Percentiles rank a stretch among this genome's conserved stretches.
Conservation (phyloP, 2,797 vertebrate species). For the Australoheros facetus region DNA sequence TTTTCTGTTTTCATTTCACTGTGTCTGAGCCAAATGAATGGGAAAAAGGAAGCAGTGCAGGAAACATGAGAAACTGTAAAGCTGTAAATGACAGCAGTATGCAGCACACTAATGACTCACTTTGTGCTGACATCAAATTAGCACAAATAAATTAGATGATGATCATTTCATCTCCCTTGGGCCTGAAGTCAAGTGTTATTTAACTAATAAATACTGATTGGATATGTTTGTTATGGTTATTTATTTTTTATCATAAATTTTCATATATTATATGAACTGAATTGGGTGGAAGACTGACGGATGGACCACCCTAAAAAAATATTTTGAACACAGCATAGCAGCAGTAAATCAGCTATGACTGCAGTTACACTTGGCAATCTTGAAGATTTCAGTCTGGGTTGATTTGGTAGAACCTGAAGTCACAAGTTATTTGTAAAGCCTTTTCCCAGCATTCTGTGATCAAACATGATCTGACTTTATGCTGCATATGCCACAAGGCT, state of each 20-base stretch:
- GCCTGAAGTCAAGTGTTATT: background rate
- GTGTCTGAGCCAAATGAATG: background rate
- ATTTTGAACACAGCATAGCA: background rate
- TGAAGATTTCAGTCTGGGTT: background rate
- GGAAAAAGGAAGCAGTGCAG: background rate
- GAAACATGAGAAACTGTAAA: background rate
- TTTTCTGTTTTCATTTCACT: no score
- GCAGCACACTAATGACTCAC: background rate
- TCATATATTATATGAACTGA: background rate
- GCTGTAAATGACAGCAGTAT: background rate
- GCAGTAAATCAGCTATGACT: constrained; percentile 21
- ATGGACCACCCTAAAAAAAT: background rate
- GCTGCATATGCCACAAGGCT: background rate
- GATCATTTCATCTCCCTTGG: background rate
- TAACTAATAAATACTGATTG: background rate
- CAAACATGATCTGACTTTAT: background rate
- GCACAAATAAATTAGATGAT: background rate
- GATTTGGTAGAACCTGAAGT: no score
- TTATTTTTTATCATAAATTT: background rate
- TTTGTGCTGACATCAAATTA: background rate
- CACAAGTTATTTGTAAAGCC: background rate
- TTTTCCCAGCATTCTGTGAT: background rate
- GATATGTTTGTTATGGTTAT: no score
- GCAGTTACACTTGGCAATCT: constrained; percentile 10
- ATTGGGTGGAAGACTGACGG: background rate